Base-by-base conservation (phyloP, 53 echinoderm and acorn worm species). In the Apostichopus leukothele region DNA sequence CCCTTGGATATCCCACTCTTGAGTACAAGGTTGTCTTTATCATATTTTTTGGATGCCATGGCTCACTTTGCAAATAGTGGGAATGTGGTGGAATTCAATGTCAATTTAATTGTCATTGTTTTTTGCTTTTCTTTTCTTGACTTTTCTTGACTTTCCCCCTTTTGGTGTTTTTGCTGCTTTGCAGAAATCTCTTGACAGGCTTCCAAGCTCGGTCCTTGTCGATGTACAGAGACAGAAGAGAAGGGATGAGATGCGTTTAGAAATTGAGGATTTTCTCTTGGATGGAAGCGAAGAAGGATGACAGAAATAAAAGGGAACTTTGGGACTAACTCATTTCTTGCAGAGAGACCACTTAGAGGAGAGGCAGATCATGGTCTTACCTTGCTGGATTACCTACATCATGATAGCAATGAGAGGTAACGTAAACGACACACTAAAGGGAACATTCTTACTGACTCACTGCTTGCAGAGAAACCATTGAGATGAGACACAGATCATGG, bases 251-350 rank as follows among this genome's bases (percentile, higher is more conserved):
- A 83, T 71, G 81, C 71, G 78, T 68, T 63, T 60, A 21, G 90
- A 94, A 76, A 94, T 94, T 50, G 52, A 88, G 67, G 94, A 94
- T 75, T 94, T 92, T 78, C 77, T 94, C 21, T 60, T 94, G 22
- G 22, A 61, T 60, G 94, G 90, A n/a, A 89, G 90, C 18, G 71
- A 71, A 6, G 20, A 19, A 6, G 6, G 71, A n/a, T 71, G 18
- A 71, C 71, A 71, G 71, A 71, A 71, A 71, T 19, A 21, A 18
- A 13, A 6, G n/a, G 7, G 20, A 71, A 13, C 4, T 63, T 63
- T 63, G 39, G 39, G 2, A 3, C 3, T 39, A 13, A 63, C 63
- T 63, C 63, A 16, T 7, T 19, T 0, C 71, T 71, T 19, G 18
- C n/a, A 71, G 71, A 71, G 71, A 16, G 71, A 71, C 71, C 4